Base-by-base conservation (phyloP, 2,113 vertebrate species). In the Thalassoma bifasciatum region DNA sequence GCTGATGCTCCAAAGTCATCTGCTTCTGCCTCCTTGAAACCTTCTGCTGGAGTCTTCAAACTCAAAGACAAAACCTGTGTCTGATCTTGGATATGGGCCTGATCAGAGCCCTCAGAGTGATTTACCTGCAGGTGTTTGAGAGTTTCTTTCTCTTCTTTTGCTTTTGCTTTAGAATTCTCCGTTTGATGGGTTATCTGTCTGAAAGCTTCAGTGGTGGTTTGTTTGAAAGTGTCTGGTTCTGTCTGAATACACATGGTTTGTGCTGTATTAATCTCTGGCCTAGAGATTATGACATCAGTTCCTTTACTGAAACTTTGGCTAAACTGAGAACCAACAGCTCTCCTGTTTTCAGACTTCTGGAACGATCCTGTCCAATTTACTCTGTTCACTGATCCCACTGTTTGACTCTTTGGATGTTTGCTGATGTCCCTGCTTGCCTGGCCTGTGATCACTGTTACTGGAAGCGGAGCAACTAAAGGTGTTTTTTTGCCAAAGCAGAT, bases 361-460 rank as follows among this genome's bases (percentile, higher is more conserved):
- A 57, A 60, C 14, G 52, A 58, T 1, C 23, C 26, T 0, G 0
- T 66, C 42, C 30, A 36, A 71, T 57, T 24, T 34, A 42, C 37
- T 10, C 21, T 13, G 9, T 75, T 61, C 4, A 26, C 49, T 0
- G 5, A 47, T 66, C n/a, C 42, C 16, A 49, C 2, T 19, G 57
- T 26, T 24, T 21, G 58, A n/a, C 10, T 66, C 2, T 58, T 24
- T 59, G 67, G 2, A 22, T 59, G 12, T 62, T 75, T 61, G 3
- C 19, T 60, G 2, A 51, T 12, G 21, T 30, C 21, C 4, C 16
- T 46, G 17, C 3, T 11, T 23, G 60, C 5, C 57, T 54, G 49
- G 22, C 38, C 40, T 19, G 26, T 57, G 12, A 30, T 30, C 37
- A 34, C 17, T 14, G 21, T 40, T 56, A 30, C 26, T 23, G 17